These are phyloP conservation scores for Conger conger DNA, from an alignment of 2,113 vertebrate genomes.

Conservation along the genomic window DNA sequence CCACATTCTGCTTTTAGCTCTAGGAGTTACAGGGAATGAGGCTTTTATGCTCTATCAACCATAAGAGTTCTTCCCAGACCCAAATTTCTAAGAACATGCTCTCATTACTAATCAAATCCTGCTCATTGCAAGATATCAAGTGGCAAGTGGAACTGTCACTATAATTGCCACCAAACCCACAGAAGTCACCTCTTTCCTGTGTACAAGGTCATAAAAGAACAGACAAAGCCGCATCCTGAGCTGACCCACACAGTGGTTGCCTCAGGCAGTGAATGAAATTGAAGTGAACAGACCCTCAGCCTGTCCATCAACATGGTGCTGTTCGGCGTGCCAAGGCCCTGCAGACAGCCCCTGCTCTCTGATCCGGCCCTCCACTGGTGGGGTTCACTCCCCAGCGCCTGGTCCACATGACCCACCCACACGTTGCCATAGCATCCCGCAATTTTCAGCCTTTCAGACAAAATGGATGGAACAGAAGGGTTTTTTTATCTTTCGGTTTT, in stretches of 20 bases:
- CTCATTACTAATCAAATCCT: not conserved
- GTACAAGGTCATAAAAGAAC: not conserved
- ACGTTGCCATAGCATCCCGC: constrained; percentile 40
- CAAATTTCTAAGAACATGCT: not conserved
- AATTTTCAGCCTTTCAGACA: constrained; percentile 31
- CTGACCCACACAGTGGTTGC: not conserved
- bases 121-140: not conserved
- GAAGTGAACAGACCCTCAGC: not conserved
- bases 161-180: not conserved
- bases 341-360: constrained; percentile 3
- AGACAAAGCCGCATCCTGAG: not conserved
- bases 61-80: not conserved
- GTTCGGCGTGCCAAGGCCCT: constrained; percentile 17
- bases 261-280: not conserved
- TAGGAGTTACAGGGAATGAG: not conserved
- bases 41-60: not conserved
- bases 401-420: constrained; percentile 21
- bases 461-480: constrained; percentile 37
- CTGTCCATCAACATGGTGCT: constrained; percentile 1
- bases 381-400: constrained; percentile 25
- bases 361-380: not conserved
- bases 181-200: not conserved
- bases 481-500: constrained; percentile 34
- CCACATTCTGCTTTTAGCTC: not conserved
- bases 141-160: not conserved